Evolutionary conservation across 1,140 invertebrate species (phyloP).

Genomic region (Drosophila punjabiensis): DNA sequence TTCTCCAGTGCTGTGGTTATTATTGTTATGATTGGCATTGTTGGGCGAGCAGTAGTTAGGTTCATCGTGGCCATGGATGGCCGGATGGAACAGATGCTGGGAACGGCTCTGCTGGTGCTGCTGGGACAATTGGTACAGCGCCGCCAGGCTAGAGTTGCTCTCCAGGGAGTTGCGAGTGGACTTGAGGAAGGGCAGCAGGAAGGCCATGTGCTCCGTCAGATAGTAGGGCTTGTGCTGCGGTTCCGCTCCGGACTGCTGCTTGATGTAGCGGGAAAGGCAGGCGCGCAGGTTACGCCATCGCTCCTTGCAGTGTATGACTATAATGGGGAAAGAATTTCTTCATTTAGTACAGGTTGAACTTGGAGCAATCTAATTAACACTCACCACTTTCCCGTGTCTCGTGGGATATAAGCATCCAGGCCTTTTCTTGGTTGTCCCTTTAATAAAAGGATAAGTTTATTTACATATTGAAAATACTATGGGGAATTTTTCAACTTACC

Average conservation of each 20-base stretch:
- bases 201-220: conserved; percentile 84
- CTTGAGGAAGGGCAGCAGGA: conserved; percentile 83
- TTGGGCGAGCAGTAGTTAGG: conserved; percentile 59
- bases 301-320: conserved; percentile 85
- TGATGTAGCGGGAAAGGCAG: conserved; percentile 82
- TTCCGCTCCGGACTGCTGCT: conserved; percentile 75
- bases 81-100: conserved; percentile 26
- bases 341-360: too few relatives aligned
- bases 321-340: rapidly evolving
- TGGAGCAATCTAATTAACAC: neutral
- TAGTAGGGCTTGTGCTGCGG: conserved; percentile 85
- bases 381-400: conserved; percentile 79
- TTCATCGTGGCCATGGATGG: conserved; percentile 47
- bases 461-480: neutral
- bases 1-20: conserved; percentile 29
- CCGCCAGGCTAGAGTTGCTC: conserved; percentile 63
- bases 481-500: conserved; percentile 41
- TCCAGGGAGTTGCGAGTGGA: conserved; percentile 74
- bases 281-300: conserved; percentile 84
- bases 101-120: conserved; percentile 53
- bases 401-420: conserved; percentile 85
- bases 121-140: conserved; percentile 71
- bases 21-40: conserved; percentile 41
- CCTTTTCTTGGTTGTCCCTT: conserved; percentile 82
- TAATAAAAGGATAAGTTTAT: neutral